Evolutionary conservation across 2,113 vertebrate species (phyloP).

Genomic region (Phrynosoma platyrhinos): DNA sequence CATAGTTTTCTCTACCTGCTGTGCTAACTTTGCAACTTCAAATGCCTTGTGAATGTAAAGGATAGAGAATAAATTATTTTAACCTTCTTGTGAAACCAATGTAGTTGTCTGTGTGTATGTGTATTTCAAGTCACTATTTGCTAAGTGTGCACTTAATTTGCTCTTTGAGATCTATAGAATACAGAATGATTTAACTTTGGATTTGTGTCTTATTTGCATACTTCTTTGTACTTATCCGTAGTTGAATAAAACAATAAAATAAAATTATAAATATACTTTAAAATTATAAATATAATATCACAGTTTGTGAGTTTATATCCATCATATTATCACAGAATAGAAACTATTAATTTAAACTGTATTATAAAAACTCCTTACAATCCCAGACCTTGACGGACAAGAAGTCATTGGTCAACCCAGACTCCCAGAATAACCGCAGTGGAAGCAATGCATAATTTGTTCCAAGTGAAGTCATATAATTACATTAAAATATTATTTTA

Average conservation of each 20-base stretch:
- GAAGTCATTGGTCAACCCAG: conserved; percentile 50
- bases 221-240: conserved; percentile 14
- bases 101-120: no score
- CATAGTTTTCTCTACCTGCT: neutral
- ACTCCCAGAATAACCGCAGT: conserved; percentile 59
- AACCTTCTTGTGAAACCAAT: neutral
- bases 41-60: neutral
- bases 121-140: neutral
- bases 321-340: neutral
- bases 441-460: conserved; percentile 59
- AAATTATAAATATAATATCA: no score
- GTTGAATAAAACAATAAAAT: conserved; percentile 24
- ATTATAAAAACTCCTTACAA: conserved; percentile 43
- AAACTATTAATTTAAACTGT: conserved; percentile 17
- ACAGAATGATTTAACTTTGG: neutral
- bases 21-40: neutral
- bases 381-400: conserved; percentile 47
- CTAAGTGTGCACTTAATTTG: neutral
- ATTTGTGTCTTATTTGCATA: neutral
- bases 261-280: neutral
- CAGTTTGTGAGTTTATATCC: neutral
- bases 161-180: no score
- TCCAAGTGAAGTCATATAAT: conserved; percentile 61
- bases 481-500: conserved; percentile 56
- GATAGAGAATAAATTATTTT: neutral